Evolutionary conservation across 2,797 vertebrate genomes (phyloP), one percentile per base, ranked within the genome.

Genomic region (Muscicapa striata): DNA sequence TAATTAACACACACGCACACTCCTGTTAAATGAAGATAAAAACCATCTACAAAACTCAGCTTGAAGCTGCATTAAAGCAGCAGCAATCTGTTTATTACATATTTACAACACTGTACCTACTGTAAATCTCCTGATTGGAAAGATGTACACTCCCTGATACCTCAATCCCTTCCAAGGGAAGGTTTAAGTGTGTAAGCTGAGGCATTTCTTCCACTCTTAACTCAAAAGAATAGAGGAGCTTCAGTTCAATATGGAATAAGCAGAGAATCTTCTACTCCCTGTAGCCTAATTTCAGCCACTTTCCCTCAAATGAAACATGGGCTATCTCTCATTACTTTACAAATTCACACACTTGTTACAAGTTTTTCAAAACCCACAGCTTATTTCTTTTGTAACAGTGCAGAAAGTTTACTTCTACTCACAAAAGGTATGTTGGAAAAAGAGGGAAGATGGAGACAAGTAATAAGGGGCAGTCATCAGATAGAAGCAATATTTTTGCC

Each of bases 181-280:
- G 16, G n/a, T 34, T 74, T 11, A 40, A 48, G 11, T 24, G 10
- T 27, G 5, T 17, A 76, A 51, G 2, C 29, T 4, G 15, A 84
- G 41, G 45, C 11, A 24, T 26, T 77, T n/a, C 49, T 61, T 38
- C 30, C 34, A 67, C 29, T 29, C 29, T 30, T 19, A 52, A 51
- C 27, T 1, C 66, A 23, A 16, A 78, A 74, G 20, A 36, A 67
- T 18, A 0, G 0, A 61, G 23, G 5, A 57, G 13, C 30, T 61
- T 63, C 40, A 69, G 12, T 19, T 77, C 27, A 43, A 24, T 15
- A 34, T 0, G 1, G 14, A 13, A 4, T 22, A 52, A 79, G 59
- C 34, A 75, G 41, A 32, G 1, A 13, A 45, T 19, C 27, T 36
- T 19, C 24, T 32, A 24, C 27, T 64, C 9, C 16, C 8, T 18